Percentiles rank a stretch among this genome's conserved stretches.
These are phyloP conservation scores for Platichthys stellatus DNA, from an alignment of 2,113 vertebrate species.

Conservation along the genomic window DNA sequence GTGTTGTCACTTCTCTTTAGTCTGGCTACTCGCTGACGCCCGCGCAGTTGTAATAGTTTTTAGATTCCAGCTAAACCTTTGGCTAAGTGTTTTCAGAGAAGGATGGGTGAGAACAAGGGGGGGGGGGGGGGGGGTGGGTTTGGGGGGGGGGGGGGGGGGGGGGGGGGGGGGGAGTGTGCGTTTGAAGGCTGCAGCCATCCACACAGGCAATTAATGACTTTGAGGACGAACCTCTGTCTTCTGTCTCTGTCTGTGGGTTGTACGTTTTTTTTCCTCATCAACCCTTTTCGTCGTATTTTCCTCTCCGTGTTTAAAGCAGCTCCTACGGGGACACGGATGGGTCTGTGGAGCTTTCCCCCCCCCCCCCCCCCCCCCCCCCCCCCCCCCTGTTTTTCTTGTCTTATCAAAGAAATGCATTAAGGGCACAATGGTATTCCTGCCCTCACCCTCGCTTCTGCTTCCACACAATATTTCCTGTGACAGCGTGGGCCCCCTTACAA, in stretches of 20 bases:
- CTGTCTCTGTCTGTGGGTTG: slow-evolving; percentile 55
- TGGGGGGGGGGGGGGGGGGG: slow-evolving; percentile 38
- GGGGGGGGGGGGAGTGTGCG: slow-evolving; percentile 25
- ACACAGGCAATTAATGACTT: slow-evolving; percentile 72
- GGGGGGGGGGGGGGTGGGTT: slow-evolving; percentile 24
- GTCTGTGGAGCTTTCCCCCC: not conserved
- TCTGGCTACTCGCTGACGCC: slow-evolving; percentile 58
- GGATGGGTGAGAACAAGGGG: slow-evolving; percentile 48
- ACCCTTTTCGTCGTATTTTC: slow-evolving; percentile 39
- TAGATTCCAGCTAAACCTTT: slow-evolving; percentile 78
- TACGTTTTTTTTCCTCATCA: slow-evolving; percentile 46
- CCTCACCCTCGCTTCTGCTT: slow-evolving; percentile 50
- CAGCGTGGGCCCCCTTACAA: slow-evolving; percentile 51
- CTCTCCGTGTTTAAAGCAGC: slow-evolving; percentile 43
- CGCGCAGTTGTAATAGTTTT: slow-evolving; percentile 76
- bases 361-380: too few species aligned
- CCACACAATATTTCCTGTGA: slow-evolving; percentile 64
- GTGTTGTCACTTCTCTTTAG: slow-evolving; percentile 82
- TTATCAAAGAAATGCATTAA: slow-evolving; percentile 71
- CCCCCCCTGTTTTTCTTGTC: slow-evolving; percentile 32
- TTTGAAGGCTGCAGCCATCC: slow-evolving; percentile 56
- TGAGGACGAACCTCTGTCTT: slow-evolving; percentile 72
- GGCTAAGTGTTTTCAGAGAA: slow-evolving; percentile 65
- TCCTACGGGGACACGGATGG: slow-evolving; percentile 39
- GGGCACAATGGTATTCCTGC: slow-evolving; percentile 59